Percentiles rank a stretch among this genome's conserved stretches.
Evolutionary conservation across 2,797 vertebrate genomes (phyloP).

Genomic region (Lacerta bilineata): DNA sequence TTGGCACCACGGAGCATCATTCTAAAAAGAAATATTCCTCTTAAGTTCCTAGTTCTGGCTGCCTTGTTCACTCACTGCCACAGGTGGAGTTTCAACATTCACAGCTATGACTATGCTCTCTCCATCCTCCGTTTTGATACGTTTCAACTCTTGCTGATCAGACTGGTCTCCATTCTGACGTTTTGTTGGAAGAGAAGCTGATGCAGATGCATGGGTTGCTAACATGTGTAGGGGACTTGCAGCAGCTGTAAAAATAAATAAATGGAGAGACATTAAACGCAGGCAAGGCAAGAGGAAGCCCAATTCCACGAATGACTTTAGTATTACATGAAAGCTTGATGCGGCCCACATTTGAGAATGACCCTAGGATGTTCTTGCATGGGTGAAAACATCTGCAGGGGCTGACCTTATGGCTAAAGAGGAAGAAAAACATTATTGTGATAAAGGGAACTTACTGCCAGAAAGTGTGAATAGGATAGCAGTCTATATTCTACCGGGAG

Average conservation of each 20-base stretch:
- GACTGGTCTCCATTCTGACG: conserved; percentile 89
- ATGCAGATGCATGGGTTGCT: conserved; percentile 95
- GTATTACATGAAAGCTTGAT: not conserved
- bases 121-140: conserved; percentile 85
- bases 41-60: conserved; percentile 84
- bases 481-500: not conserved
- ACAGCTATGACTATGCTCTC: conserved; percentile 81
- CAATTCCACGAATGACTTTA: rapidly evolving
- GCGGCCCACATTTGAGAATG: not conserved
- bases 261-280: conserved; percentile 20
- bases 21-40: conserved; percentile 60
- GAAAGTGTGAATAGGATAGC: not conserved
- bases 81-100: conserved; percentile 80
- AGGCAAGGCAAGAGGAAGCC: not conserved
- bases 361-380: not conserved
- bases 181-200: conserved; percentile 94
- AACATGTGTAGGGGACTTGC: conserved; percentile 95
- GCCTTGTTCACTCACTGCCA: conserved; percentile 83
- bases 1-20: conserved; percentile 89
- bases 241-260: conserved; percentile 76
- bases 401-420: not conserved
- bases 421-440: not conserved
- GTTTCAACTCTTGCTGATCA: conserved; percentile 90
- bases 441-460: not conserved
- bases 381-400: not conserved